These are phyloP conservation scores for Odobenus rosmarus DNA, from an alignment of 2,113 vertebrate species.

Conservation along the genomic window DNA sequence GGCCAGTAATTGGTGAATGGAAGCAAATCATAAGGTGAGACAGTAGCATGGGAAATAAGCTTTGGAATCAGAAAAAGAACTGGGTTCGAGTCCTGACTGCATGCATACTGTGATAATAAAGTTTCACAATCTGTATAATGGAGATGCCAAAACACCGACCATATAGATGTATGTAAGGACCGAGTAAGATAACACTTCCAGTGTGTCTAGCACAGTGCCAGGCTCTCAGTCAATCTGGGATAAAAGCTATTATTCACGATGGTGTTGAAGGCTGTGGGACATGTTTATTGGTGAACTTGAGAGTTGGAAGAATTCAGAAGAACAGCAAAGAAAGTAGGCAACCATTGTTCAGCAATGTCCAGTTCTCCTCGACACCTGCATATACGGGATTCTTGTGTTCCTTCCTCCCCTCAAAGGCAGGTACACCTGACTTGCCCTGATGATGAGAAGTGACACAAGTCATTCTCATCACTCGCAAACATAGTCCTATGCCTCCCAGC, in stretches of 20 bases:
- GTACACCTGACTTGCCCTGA: fast-evolving
- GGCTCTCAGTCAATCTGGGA: fast-evolving
- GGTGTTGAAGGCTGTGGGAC: fast-evolving
- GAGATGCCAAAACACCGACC: background rate
- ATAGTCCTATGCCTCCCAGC: fast-evolving
- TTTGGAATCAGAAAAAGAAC: background rate
- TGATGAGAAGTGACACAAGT: fast-evolving
- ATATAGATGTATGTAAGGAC: background rate
- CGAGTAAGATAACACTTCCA: fast-evolving
- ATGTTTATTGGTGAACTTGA: background rate
- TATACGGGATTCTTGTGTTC: fast-evolving
- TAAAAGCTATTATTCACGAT: background rate
- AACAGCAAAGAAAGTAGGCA: no score
- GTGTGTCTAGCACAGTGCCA: fast-evolving
- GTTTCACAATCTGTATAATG: fast-evolving
- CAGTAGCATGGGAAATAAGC: background rate
- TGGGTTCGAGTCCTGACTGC: background rate
- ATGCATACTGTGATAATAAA: background rate
- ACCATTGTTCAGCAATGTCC: fast-evolving
- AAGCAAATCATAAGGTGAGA: background rate
- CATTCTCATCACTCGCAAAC: background rate
- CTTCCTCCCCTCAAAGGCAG: fast-evolving
- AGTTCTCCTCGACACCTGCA: fast-evolving
- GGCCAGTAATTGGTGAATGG: background rate
- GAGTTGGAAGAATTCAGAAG: background rate